Evolutionary conservation across 1,140 invertebrate genomes (phyloP).

Genomic region (Euura saliciscinereae): DNA sequence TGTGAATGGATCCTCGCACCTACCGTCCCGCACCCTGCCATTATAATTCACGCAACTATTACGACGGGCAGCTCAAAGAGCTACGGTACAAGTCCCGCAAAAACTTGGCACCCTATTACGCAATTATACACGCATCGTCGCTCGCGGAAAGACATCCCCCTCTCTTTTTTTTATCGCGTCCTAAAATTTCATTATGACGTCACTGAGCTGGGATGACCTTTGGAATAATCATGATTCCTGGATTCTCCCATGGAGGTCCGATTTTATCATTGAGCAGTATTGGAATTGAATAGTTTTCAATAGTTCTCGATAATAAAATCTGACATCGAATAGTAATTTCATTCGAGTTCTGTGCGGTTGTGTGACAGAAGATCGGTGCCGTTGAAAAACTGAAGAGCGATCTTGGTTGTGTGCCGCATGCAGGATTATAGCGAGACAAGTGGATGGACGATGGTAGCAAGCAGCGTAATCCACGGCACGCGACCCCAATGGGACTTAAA

Average conservation of each 20-base stretch:
- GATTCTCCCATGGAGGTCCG: too few relatives aligned
- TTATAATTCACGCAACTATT: conserved; percentile 1
- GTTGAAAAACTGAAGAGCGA: too few relatives aligned
- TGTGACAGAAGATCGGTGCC: too few relatives aligned
- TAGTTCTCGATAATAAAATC: too few relatives aligned
- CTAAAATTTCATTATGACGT: conserved; percentile 14
- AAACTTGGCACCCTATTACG: conserved; percentile 13
- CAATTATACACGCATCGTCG: conserved; percentile 51
- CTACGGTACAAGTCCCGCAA: background rate
- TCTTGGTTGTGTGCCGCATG: too few relatives aligned
- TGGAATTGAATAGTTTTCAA: too few relatives aligned
- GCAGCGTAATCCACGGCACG: background rate
- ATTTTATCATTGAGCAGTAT: too few relatives aligned
- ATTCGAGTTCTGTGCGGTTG: too few relatives aligned
- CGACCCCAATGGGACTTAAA: conserved; percentile 4
- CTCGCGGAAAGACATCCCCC: conserved; percentile 31
- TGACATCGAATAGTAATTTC: too few relatives aligned
- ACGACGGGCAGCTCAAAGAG: background rate
- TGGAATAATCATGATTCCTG: background rate
- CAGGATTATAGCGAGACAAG: conserved; percentile 15
- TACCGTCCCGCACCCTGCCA: background rate
- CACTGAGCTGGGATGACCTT: background rate
- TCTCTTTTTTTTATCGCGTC: conserved; percentile 3
- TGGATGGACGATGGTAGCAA: background rate
- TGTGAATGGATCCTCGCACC: background rate